These are phyloP conservation scores for Dermochelys coriacea DNA, from an alignment of 2,797 vertebrate genomes.

Conservation along the genomic window DNA sequence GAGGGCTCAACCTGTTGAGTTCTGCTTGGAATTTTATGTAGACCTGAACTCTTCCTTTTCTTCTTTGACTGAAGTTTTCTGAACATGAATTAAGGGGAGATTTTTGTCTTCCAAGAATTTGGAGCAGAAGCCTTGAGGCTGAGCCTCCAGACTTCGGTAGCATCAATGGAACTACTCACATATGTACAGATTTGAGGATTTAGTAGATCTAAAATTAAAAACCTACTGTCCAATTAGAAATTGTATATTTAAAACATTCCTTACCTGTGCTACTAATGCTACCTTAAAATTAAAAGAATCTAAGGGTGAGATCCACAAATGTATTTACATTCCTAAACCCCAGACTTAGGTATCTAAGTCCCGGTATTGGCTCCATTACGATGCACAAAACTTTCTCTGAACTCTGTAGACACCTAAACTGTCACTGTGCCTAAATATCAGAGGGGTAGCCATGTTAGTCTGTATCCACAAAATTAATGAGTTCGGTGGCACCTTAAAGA, in stretches of 20 bases:
- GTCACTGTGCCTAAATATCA: too few relatives aligned
- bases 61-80: background rate
- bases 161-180: background rate
- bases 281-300: background rate
- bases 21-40: background rate
- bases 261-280: background rate
- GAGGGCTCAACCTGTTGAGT: background rate
- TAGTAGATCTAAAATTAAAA: background rate
- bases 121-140: background rate
- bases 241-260: background rate
- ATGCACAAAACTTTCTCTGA: background rate
- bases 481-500: too few relatives aligned
- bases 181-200: background rate
- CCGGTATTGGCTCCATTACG: background rate
- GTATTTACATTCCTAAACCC: background rate
- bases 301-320: background rate
- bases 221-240: background rate
- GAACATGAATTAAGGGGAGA: background rate
- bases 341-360: background rate
- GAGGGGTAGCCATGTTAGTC: too few relatives aligned
- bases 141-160: background rate
- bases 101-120: background rate
- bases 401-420: background rate
- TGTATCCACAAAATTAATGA: too few relatives aligned
- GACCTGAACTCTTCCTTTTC: background rate